Conservation (phyloP, 2,797 vertebrate species). For the Aratinga solstitialis region DNA sequence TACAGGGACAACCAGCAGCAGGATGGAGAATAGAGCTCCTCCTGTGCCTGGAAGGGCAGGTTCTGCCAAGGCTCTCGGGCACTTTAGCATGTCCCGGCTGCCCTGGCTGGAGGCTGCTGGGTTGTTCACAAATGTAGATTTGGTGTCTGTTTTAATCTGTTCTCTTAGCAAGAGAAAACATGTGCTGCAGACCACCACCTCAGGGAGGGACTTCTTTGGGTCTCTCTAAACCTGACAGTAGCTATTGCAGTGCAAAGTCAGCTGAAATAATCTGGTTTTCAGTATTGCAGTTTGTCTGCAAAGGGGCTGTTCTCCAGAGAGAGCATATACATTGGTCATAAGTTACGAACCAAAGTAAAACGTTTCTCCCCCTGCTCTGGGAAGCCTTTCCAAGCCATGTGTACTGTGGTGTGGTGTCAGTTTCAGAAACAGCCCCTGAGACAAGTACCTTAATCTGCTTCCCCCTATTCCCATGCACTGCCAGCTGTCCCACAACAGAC, state of each 20-base stretch:
- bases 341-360: background rate
- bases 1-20: background rate
- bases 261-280: background rate
- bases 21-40: background rate
- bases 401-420: background rate
- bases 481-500: background rate
- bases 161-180: background rate
- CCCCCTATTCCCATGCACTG: accelerated
- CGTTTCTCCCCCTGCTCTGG: background rate
- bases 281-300: background rate
- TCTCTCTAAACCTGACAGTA: background rate
- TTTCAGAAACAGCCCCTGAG: background rate
- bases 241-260: background rate
- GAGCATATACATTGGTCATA: background rate
- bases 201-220: background rate
- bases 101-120: background rate
- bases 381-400: background rate
- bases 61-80: background rate
- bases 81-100: background rate
- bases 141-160: background rate
- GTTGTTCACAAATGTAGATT: background rate
- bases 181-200: accelerated
- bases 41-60: background rate
- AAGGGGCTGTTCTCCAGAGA: background rate
- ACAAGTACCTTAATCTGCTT: background rate